phyloP scores from a whole-genome alignment of 2,797 vertebrate species.

The Brachyalestes nurse region DNA sequence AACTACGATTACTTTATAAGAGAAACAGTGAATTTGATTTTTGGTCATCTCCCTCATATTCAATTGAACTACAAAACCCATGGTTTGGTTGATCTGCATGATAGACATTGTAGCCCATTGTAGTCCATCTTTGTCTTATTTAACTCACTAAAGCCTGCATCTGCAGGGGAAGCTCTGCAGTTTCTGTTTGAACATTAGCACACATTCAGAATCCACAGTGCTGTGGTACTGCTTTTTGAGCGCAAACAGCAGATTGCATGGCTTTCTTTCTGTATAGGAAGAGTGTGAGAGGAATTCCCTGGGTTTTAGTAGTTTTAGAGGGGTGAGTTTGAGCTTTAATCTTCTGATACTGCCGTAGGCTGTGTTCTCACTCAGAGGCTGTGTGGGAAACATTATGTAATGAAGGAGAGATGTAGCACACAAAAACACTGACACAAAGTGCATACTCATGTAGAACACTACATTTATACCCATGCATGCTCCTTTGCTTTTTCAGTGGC shows the following conservation, averaged over 20 bases:
- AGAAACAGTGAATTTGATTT: not conserved
- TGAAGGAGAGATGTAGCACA: not conserved
- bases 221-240: not conserved
- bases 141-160: no score
- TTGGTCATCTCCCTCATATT: not conserved
- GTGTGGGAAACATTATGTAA: not conserved
- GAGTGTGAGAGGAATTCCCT: no score
- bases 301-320: no score
- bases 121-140: no score
- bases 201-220: no score
- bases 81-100: no score
- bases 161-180: no score
- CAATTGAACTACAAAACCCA: no score
- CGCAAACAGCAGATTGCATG: not conserved
- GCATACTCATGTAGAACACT: not conserved
- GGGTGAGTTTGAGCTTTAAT: not conserved
- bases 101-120: no score
- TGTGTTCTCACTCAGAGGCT: not conserved
- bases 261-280: not conserved
- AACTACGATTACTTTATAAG: no score
- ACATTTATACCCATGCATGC: not conserved
- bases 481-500: not conserved
- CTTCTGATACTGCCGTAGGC: not conserved
- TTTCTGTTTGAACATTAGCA: no score
- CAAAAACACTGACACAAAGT: slow-evolving; percentile 1